Percentiles rank a stretch among this genome's conserved stretches.
phyloP scores from a whole-genome alignment of 2,113 vertebrate genomes.

The Fukomys damarensis region DNA sequence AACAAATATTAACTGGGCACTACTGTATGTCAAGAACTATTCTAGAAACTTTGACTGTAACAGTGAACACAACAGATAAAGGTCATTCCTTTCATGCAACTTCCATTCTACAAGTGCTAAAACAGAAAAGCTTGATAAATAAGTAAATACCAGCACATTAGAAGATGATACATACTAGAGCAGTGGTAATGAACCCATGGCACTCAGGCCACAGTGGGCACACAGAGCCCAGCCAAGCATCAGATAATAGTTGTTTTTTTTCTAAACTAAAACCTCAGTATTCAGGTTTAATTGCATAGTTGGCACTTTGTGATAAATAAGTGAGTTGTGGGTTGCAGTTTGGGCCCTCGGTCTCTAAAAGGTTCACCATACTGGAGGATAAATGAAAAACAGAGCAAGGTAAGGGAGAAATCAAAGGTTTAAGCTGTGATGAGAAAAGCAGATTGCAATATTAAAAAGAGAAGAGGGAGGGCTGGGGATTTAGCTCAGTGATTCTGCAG shows the following conservation, averaged over 20 bases:
- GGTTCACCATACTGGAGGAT: neutral
- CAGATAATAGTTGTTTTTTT: neutral
- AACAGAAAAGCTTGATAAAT: neutral
- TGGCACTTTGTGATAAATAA: neutral
- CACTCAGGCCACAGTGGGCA: neutral
- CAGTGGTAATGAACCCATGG: neutral
- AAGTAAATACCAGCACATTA: neutral
- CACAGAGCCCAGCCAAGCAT: neutral
- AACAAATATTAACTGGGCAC: constrained; percentile 33
- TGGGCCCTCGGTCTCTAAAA: neutral
- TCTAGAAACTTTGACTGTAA: constrained; percentile 8
- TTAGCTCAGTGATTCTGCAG: too few relatives aligned
- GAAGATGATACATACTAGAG: neutral
- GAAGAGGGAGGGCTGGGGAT: accelerated
- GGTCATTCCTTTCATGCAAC: neutral
- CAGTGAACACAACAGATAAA: constrained; percentile 30
- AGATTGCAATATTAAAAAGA: neutral
- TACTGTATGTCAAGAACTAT: neutral
- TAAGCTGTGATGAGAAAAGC: neutral
- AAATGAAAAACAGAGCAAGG: neutral
- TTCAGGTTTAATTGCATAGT: neutral
- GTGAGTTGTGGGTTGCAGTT: neutral
- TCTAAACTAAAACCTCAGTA: neutral
- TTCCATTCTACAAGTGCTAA: constrained; percentile 17
- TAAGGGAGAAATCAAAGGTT: neutral